A percentile compares a stretch with the other conserved stretches of the same genome.
Evolutionary conservation across 37 sponge, comb jelly and placozoan species (phyloP).

Genomic region (Eunapius fragilis): DNA sequence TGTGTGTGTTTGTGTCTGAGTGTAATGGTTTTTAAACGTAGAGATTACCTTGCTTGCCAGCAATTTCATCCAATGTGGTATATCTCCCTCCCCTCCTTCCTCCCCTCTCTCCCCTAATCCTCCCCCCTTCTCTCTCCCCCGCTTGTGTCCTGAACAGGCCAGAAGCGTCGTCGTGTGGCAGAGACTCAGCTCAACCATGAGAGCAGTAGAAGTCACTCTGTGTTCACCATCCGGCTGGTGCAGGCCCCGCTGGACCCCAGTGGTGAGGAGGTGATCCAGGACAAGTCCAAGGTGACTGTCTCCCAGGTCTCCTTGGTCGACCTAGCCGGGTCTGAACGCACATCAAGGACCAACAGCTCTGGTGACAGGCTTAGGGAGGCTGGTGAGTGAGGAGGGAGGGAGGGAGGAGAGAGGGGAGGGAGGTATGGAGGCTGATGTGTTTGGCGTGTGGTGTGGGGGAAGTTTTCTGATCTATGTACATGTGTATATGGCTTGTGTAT

Average conservation of each 20-base stretch:
- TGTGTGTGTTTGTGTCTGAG: background rate
- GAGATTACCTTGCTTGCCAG: no score
- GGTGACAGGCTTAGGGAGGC: slow-evolving; percentile 91
- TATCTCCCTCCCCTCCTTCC: background rate
- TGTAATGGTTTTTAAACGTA: no score
- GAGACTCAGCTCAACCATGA: slow-evolving; percentile 91
- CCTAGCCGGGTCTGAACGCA: slow-evolving; percentile 96
- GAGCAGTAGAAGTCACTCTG: slow-evolving; percentile 95
- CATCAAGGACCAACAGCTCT: slow-evolving; percentile 83
- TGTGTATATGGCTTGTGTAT: no score
- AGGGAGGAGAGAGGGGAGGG: background rate
- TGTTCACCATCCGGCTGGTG: slow-evolving; percentile 94
- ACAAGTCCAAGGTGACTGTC: slow-evolving; percentile 20
- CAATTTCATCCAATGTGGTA: background rate
- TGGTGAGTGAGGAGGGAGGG: slow-evolving; percentile 31
- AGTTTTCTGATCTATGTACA: no score
- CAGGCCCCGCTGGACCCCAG: slow-evolving; percentile 85
- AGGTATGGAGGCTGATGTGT: background rate
- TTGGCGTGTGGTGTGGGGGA: background rate
- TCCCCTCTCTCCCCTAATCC: background rate
- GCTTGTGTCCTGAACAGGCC: slow-evolving; percentile 15
- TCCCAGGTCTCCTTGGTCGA: slow-evolving; percentile 97
- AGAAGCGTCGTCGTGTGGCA: slow-evolving; percentile 89
- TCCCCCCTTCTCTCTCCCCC: no score
- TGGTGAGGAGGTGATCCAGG: slow-evolving; percentile 76